Conservation (phyloP, 2,113 vertebrate species). For the Hyaena hyaena region DNA sequence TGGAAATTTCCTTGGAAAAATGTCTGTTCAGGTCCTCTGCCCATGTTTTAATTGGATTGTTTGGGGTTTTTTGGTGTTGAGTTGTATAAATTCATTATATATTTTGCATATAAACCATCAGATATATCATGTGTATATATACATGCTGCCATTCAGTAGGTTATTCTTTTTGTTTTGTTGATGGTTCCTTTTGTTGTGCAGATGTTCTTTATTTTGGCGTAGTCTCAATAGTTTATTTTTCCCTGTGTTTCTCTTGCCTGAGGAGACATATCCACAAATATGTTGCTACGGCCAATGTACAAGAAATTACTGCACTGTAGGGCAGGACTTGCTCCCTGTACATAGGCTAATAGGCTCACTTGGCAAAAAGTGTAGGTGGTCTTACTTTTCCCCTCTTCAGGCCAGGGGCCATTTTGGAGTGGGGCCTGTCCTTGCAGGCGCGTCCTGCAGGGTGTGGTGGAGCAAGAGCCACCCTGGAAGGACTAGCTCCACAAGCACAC, state of each 20-base stretch:
- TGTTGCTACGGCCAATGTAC: neutral
- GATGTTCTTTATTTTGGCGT: neutral
- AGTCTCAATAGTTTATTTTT: neutral
- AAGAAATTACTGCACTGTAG: neutral
- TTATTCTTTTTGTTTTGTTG: neutral
- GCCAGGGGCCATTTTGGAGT: neutral
- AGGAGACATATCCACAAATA: neutral
- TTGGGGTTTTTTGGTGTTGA: neutral
- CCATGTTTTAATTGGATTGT: neutral
- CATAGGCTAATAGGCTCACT: neutral
- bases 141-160: neutral
- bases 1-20: neutral
- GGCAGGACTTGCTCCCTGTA: neutral
- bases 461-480: neutral
- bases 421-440: neutral
- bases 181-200: neutral
- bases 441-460: neutral
- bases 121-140: neutral
- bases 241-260: neutral
- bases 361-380: neutral
- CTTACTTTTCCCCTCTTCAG: neutral
- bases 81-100: neutral
- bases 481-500: neutral
- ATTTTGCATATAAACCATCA: neutral
- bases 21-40: neutral